Conservation (phyloP, 2,888 invertebrate species). For the Caenorhabditis sp. region DNA sequence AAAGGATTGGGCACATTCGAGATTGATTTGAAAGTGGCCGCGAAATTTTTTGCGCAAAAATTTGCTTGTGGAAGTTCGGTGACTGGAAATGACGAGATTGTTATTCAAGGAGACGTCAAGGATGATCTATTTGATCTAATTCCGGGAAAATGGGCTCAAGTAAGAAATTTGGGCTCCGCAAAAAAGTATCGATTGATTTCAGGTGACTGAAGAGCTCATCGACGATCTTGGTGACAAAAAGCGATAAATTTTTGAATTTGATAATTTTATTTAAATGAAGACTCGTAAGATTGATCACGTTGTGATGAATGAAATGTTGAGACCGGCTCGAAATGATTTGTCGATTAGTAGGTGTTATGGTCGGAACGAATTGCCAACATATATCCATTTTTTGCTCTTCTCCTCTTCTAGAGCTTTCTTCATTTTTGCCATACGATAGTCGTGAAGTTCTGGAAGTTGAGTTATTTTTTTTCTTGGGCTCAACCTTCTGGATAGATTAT, state of each 20-base stretch:
- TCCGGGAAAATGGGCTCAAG: conserved; percentile 90
- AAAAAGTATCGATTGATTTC: too few species aligned
- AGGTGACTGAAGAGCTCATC: conserved; percentile 42
- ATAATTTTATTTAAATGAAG: not conserved
- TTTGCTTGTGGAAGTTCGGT: conserved; percentile 99
- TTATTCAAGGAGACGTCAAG: conserved; percentile 87
- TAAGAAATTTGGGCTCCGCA: too few species aligned
- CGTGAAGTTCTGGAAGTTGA: conserved; percentile 28
- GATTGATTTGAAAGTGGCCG: conserved; percentile 95
- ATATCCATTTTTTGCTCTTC: conserved; percentile 28
- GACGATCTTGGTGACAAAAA: conserved; percentile 63
- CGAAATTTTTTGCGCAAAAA: conserved; percentile 94
- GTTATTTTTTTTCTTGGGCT: too few species aligned
- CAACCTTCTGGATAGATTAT: too few species aligned
- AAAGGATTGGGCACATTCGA: conserved; percentile 83
- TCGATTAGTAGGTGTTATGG: not conserved
- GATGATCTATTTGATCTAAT: conserved; percentile 97
- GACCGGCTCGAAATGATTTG: not conserved
- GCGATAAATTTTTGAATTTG: conserved; percentile 35
- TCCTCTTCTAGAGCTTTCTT: conserved; percentile 15
- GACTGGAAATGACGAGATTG: conserved; percentile 93
- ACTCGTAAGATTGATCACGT: not conserved
- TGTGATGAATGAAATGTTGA: not conserved
- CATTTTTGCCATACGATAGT: conserved; percentile 19
- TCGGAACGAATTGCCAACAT: conserved; percentile 29